Evolutionary conservation across 1,140 invertebrate genomes (phyloP), one percentile per base, ranked within the genome.

Genomic region (Trichogramma pretiosum): DNA sequence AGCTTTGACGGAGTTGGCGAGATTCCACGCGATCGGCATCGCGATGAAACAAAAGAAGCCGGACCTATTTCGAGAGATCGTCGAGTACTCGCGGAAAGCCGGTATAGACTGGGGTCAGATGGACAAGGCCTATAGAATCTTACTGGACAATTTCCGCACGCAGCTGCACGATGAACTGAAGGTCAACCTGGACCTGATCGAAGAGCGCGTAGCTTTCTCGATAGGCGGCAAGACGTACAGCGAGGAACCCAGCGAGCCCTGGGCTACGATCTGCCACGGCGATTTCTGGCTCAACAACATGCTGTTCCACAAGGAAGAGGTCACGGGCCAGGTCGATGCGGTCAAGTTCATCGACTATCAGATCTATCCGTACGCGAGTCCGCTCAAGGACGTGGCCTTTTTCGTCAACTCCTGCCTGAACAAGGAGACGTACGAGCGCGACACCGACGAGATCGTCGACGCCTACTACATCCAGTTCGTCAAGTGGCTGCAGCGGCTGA

Each of bases 281-380:
- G 81, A 82, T 58, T 70, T 79, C 35, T 82, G 79, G 80, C 64
- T 73, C 9, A 81, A 80, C 54, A 83, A 83, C 52, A 67, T 81
- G 2, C 19, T 44, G 21, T 44, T 44, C 14, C 30, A 44, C 11
- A 28, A 28, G 11, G 24, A 28, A 5, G 24, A 28, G 24, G n/a
- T n/a, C n/a, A 11, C 24, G 22, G 65, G 62, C 0, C 46, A 61
- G 16, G 65, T 75, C 0, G 32, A 22, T 11, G 34, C 43, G 5
- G 14, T 49, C 14, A 49, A 49, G 16, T 44, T 49, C 14, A 13
- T 49, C 13, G 47, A 49, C 23, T 49, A 43, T 16, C 47, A 49
- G 14, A 21, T 38, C 10, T 2, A 13, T 0, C 26, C n/a, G 3
- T 0, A 10, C 2, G 7, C 5, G 14, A 49, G n/a, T 33, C 24